A percentile compares a stretch with the other conserved stretches of the same genome.
Evolutionary conservation across 2,113 vertebrate genomes (phyloP).

Genomic region (Entosphenus tridentatus): DNA sequence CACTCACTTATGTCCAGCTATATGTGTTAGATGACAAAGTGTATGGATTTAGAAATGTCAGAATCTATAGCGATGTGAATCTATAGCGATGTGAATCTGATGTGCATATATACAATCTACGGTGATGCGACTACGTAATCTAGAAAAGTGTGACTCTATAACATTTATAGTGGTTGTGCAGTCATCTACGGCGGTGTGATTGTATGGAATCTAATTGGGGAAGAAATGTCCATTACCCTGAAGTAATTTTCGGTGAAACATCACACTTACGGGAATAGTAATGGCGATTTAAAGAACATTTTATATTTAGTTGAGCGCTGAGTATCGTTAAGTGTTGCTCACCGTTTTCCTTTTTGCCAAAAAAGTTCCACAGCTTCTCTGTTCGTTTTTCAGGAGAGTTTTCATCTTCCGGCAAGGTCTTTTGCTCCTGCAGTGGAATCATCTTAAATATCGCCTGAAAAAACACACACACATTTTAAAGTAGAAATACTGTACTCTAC

Average conservation of each 20-base stretch:
- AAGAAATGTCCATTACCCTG: not conserved
- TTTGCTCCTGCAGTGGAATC: slow-evolving; percentile 36
- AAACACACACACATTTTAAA: slow-evolving; percentile 1
- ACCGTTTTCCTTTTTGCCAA: slow-evolving; percentile 56
- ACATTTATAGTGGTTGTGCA: too few relatives aligned
- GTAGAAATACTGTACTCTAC: not conserved
- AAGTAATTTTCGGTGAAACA: not conserved
- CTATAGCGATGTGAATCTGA: too few relatives aligned
- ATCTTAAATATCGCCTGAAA: slow-evolving; percentile 62
- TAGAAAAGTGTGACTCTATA: too few relatives aligned
- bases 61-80: too few relatives aligned
- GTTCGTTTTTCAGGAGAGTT: slow-evolving; percentile 49
- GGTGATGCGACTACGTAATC: too few relatives aligned
- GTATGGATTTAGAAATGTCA: too few relatives aligned
- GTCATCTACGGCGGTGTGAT: not conserved
- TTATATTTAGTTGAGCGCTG: too few relatives aligned
- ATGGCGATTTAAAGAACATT: not conserved
- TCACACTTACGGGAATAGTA: not conserved
- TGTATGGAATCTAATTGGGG: not conserved
- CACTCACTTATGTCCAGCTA: too few relatives aligned
- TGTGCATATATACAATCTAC: too few relatives aligned
- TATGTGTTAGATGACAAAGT: too few relatives aligned
- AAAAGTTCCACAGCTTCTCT: slow-evolving; percentile 49
- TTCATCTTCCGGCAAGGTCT: slow-evolving; percentile 40
- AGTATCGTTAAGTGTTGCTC: slow-evolving; percentile 9